Evolutionary conservation across 23 tunicate genomes (phyloP).

Genomic region (Halocynthia roretzi): DNA sequence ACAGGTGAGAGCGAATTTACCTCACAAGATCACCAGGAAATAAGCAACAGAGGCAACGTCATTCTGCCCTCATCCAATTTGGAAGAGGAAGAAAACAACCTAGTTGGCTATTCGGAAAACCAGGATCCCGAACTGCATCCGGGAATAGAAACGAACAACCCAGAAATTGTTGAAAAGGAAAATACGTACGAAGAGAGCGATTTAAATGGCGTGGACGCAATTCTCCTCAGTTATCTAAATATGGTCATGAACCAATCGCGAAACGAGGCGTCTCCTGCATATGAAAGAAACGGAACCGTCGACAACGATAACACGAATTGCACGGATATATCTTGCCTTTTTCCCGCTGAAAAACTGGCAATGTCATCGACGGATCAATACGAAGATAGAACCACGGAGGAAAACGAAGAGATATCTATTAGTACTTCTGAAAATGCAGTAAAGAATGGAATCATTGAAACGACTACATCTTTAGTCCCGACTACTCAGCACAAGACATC

Average conservation of each 20-base stretch:
- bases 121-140: neutral
- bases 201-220: neutral
- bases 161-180: neutral
- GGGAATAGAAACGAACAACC: neutral
- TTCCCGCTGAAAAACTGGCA: neutral
- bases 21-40: too few relatives aligned
- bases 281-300: neutral
- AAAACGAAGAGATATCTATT: neutral
- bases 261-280: neutral
- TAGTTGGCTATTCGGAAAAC: neutral
- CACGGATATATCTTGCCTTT: neutral
- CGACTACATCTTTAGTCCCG: too few relatives aligned
- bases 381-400: neutral
- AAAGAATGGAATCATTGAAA: too few relatives aligned
- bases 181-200: neutral
- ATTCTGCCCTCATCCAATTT: too few relatives aligned
- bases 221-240: conserved; percentile 1
- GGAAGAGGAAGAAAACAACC: too few relatives aligned
- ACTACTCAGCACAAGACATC: too few relatives aligned
- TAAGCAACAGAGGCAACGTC: too few relatives aligned
- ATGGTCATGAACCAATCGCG: conserved; percentile 5
- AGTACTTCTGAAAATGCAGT: too few relatives aligned
- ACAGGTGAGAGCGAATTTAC: too few relatives aligned
- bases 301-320: neutral
- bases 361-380: neutral